Conservation (phyloP, 2,888 invertebrate species). For the Neoscelio sp. region DNA sequence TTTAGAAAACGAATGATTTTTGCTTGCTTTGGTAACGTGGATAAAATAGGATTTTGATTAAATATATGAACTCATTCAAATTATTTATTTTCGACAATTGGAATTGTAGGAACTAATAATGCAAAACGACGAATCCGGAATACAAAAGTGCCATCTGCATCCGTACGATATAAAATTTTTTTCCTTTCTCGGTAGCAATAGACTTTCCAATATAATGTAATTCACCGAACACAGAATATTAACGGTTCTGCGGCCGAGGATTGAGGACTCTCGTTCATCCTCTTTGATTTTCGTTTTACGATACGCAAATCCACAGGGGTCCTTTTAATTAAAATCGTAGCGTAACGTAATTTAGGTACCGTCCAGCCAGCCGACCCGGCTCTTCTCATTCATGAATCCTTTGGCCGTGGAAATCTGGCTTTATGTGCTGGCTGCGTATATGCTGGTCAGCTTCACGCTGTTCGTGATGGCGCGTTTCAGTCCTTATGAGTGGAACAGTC, state of each 20-base stretch:
- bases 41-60: too few relatives aligned
- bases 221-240: conserved; percentile 12
- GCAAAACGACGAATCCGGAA: too few relatives aligned
- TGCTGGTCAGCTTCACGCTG: conserved; percentile 96
- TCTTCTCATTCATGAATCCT: conserved; percentile 98
- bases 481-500: conserved; percentile 97
- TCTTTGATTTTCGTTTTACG: conserved; percentile 66
- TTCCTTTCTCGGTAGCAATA: neutral
- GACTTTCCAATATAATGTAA: conserved; percentile 1
- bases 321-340: conserved; percentile 83
- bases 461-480: conserved; percentile 98
- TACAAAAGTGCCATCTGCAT: conserved; percentile 1
- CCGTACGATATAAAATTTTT: conserved; percentile 1
- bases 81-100: too few relatives aligned
- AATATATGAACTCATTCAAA: too few relatives aligned
- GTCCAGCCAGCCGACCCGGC: conserved; percentile 93
- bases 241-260: conserved; percentile 58
- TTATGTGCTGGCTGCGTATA: conserved; percentile 96
- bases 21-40: too few relatives aligned
- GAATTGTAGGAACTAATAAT: too few relatives aligned
- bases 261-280: conserved; percentile 49
- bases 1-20: too few relatives aligned
- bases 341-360: conserved; percentile 88
- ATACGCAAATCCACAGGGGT: conserved; percentile 71
- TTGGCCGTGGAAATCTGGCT: conserved; percentile 98